Percentiles rank a stretch among this genome's conserved stretches.
Evolutionary conservation across 2,888 invertebrate species (phyloP).

Genomic region (Aphodius granarius): DNA sequence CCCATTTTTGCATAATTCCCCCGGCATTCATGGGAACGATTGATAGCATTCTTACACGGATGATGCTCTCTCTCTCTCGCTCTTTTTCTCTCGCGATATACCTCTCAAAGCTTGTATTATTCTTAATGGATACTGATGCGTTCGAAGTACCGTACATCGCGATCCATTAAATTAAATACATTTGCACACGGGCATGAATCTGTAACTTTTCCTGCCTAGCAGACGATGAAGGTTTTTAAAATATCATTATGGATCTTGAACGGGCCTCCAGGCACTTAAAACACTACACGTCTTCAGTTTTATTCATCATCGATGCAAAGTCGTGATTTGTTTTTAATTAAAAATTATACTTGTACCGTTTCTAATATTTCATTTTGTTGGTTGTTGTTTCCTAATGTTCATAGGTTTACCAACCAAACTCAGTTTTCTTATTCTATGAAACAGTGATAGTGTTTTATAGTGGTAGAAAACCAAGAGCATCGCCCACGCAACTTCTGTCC

Average conservation of each 20-base stretch:
- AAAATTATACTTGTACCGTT: background rate
- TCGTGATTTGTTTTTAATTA: background rate
- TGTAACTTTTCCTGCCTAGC: slow-evolving; percentile 1
- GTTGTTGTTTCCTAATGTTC: no score
- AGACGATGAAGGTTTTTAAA: slow-evolving; percentile 6
- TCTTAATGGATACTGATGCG: slow-evolving; percentile 14
- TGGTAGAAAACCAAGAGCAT: background rate
- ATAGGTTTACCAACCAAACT: background rate
- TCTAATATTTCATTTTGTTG: no score
- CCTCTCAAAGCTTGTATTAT: background rate
- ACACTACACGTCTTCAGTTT: background rate
- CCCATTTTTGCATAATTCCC: slow-evolving; percentile 7
- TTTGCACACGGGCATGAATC: slow-evolving; percentile 10
- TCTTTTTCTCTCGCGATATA: background rate
- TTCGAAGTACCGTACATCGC: slow-evolving; percentile 9
- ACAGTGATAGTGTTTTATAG: no score
- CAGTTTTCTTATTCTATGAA: no score
- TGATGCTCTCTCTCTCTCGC: background rate
- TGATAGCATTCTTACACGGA: slow-evolving; percentile 7
- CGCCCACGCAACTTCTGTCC: background rate
- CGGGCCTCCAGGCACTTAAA: background rate
- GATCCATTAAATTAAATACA: slow-evolving; percentile 13
- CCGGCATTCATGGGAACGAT: slow-evolving; percentile 7
- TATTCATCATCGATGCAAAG: background rate
- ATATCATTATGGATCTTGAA: slow-evolving; percentile 1